Evolutionary conservation across 2,888 invertebrate species (phyloP).

Genomic region (Acrocyrtus sp.): DNA sequence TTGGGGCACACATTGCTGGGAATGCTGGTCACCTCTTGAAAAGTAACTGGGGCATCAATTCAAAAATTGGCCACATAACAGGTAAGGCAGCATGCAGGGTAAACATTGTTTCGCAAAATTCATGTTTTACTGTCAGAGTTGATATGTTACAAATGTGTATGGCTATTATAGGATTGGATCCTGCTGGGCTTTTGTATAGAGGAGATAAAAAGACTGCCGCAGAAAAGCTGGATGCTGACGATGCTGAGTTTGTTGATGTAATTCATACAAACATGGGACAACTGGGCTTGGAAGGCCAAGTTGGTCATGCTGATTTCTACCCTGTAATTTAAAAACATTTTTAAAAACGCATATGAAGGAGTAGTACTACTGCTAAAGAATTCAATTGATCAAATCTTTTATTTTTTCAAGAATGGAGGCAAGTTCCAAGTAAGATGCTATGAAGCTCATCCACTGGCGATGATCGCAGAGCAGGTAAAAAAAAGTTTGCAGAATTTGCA

Average conservation of each 20-base stretch:
- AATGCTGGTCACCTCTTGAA: slow-evolving; percentile 46
- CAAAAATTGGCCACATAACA: slow-evolving; percentile 54
- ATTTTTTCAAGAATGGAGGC: slow-evolving; percentile 55
- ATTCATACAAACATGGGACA: slow-evolving; percentile 58
- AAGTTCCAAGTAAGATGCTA: slow-evolving; percentile 52
- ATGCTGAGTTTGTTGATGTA: slow-evolving; percentile 57
- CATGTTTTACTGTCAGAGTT: neutral
- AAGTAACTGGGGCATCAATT: slow-evolving; percentile 41
- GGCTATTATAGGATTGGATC: slow-evolving; percentile 48
- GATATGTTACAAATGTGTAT: neutral
- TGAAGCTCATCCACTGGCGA: slow-evolving; percentile 43
- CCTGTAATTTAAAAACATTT: slow-evolving; percentile 25
- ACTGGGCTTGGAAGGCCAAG: slow-evolving; percentile 39
- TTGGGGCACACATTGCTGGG: slow-evolving; percentile 54
- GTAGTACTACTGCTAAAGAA: too few species aligned
- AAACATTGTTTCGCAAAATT: neutral
- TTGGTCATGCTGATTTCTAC: slow-evolving; percentile 54
- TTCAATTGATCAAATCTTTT: too few species aligned
- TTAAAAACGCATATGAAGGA: too few species aligned
- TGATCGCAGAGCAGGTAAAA: slow-evolving; percentile 49
- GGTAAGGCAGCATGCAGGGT: too few species aligned
- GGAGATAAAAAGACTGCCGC: slow-evolving; percentile 35
- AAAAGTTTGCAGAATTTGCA: neutral
- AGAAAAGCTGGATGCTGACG: slow-evolving; percentile 48
- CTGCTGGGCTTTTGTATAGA: slow-evolving; percentile 50